These are phyloP conservation scores for Andrena bicolor DNA, from an alignment of 2,888 invertebrate genomes.

Conservation along the genomic window DNA sequence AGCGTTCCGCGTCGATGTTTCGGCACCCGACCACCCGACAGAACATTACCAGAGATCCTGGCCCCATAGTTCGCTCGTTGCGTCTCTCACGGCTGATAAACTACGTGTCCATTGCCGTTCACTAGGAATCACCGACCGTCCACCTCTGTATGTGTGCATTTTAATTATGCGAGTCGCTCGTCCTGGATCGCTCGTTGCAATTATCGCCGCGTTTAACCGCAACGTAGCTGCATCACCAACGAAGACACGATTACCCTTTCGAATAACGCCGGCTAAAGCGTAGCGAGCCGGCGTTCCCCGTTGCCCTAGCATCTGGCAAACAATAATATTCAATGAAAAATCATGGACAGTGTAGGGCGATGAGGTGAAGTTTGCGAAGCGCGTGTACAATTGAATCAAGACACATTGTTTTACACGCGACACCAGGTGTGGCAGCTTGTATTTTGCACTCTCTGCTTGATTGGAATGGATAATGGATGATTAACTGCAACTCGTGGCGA, in stretches of 20 bases:
- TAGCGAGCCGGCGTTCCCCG: neutral
- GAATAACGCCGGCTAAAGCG: neutral
- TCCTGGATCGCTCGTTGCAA: neutral
- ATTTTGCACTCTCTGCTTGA: neutral
- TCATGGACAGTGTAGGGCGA: too few species aligned
- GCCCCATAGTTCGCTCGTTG: constrained; percentile 21
- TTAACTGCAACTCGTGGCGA: constrained; percentile 7
- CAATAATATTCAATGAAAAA: too few species aligned
- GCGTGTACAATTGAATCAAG: neutral
- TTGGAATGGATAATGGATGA: neutral
- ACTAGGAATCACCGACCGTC: constrained; percentile 43
- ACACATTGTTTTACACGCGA: neutral
- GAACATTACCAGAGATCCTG: constrained; percentile 29
- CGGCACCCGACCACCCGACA: constrained; percentile 23
- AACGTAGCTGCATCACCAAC: neutral
- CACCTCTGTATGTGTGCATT: constrained; percentile 17
- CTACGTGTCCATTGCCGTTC: constrained; percentile 35
- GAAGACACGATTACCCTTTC: neutral
- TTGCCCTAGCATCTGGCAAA: too few species aligned
- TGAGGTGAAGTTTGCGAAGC: too few species aligned
- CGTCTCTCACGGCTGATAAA: constrained; percentile 60
- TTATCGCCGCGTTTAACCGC: constrained; percentile 12
- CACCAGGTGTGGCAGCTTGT: neutral
- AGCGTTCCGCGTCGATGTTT: constrained; percentile 55
- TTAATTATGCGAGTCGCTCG: constrained; percentile 36